A percentile compares a stretch with the other conserved stretches of the same genome.
phyloP scores from a whole-genome alignment of 2,113 vertebrate genomes.

The Phylloscopus whistleri region DNA sequence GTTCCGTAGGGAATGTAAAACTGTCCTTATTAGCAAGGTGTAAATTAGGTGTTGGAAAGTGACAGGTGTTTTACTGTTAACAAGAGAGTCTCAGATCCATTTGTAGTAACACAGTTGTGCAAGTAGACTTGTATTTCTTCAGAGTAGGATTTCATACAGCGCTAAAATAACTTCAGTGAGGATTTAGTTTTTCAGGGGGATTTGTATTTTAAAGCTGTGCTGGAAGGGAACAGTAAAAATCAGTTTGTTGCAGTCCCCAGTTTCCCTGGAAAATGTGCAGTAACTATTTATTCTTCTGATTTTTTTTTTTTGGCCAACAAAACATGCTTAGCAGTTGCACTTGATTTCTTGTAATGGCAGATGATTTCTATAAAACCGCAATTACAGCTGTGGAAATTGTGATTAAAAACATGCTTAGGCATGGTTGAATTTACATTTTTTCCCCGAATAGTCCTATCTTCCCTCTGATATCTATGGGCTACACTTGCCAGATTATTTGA shows the following conservation, averaged over 20 bases:
- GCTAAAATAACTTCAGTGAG: not conserved
- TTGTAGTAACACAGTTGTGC: not conserved
- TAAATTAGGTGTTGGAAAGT: not conserved
- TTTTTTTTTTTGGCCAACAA: not conserved
- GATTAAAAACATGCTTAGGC: not conserved
- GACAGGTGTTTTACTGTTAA: not conserved
- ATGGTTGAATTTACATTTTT: not conserved
- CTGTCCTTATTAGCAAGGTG: not conserved
- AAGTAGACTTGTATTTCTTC: not conserved
- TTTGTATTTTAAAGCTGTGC: not conserved
- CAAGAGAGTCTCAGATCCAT: not conserved
- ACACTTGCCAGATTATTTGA: not conserved
- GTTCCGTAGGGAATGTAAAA: not conserved
- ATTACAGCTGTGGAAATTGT: not conserved
- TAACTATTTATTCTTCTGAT: not conserved
- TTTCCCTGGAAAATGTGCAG: not conserved
- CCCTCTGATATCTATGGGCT: not conserved
- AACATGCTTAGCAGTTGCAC: not conserved
- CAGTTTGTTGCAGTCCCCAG: not conserved
- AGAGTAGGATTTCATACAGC: not conserved
- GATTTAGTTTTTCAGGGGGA: not conserved
- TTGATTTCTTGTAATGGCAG: not conserved
- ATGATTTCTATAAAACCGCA: not conserved
- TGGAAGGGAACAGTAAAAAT: not conserved
- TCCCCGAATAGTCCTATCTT: rapidly evolving